Evolutionary conservation across 2,113 vertebrate species (phyloP).

Genomic region (Entosphenus tridentatus): DNA sequence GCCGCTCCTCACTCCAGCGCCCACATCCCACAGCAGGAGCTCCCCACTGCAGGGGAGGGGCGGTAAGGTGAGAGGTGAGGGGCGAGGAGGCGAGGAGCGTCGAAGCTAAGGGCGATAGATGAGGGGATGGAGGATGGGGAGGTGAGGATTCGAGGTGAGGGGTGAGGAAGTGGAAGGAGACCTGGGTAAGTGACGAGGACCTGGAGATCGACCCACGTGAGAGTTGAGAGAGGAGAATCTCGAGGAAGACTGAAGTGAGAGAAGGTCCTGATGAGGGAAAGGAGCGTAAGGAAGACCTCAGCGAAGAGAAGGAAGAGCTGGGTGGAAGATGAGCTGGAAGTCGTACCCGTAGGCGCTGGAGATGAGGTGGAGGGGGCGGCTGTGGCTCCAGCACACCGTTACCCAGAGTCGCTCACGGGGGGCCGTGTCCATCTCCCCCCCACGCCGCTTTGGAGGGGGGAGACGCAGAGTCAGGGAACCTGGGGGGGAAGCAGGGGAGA

Average conservation of each 20-base stretch:
- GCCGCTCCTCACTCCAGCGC: constrained; percentile 23
- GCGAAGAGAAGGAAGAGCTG: not conserved
- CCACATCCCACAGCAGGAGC: constrained; percentile 59
- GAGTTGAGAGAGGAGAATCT: not conserved
- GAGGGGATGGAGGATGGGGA: not conserved
- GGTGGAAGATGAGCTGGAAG: not conserved
- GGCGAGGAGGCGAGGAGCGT: not conserved
- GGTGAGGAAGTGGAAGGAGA: not conserved
- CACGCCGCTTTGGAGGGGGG: constrained; percentile 59
- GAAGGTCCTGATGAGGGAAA: too few relatives aligned
- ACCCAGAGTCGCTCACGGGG: constrained; percentile 83
- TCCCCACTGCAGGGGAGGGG: constrained; percentile 37
- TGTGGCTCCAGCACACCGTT: constrained; percentile 49
- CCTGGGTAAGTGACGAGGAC: not conserved
- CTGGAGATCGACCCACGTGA: not conserved
- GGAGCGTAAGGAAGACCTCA: too few relatives aligned
- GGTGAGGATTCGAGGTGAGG: too few relatives aligned
- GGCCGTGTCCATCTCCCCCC: constrained; percentile 32
- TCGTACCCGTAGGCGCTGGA: constrained; percentile 69
- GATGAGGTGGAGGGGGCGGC: constrained; percentile 31
- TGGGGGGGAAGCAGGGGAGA: constrained; percentile 12
- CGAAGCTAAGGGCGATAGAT: not conserved
- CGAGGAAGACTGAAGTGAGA: too few relatives aligned
- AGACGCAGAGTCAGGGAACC: constrained; percentile 55
- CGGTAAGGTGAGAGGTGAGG: fast-evolving